A percentile compares a stretch with the other conserved stretches of the same genome.
phyloP scores from a whole-genome alignment of 2,797 vertebrate genomes.

The Pogoniulus pusillus region DNA sequence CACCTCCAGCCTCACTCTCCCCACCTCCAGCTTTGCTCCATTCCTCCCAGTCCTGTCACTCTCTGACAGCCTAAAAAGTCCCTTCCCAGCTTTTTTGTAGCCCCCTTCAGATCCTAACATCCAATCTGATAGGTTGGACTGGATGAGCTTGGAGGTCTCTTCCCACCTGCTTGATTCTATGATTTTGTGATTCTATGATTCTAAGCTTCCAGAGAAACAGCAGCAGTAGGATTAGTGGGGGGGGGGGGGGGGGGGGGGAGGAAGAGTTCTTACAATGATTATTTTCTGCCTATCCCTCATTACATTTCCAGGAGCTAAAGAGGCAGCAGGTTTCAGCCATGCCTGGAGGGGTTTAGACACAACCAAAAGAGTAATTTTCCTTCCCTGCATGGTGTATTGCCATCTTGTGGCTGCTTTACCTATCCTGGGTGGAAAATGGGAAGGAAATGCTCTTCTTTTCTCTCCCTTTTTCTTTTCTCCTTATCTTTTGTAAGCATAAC shows the following conservation, averaged over 20 bases:
- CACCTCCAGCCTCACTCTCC: no score
- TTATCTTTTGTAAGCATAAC: neutral
- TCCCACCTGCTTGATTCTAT: no score
- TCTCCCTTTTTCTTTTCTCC: neutral
- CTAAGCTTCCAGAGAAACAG: neutral
- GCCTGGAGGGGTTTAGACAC: neutral
- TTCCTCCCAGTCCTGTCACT: no score
- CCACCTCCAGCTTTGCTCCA: no score
- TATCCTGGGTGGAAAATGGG: neutral
- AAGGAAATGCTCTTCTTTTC: neutral
- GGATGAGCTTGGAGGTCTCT: no score
- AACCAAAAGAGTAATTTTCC: neutral
- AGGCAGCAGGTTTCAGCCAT: neutral
- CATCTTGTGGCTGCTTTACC: constrained; percentile 55
- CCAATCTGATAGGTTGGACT: no score
- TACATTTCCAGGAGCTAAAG: neutral
- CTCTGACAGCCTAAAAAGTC: no score
- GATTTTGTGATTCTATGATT: no score
- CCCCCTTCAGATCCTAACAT: no score
- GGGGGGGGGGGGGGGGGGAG: neutral
- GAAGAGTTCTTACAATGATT: neutral
- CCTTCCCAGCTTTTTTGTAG: no score
- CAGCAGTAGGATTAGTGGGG: neutral
- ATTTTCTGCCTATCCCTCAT: neutral
- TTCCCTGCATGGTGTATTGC: constrained; percentile 26